A percentile compares a stretch with the other conserved stretches of the same genome.
Conservation (phyloP, 2,888 invertebrate species). For the Nephrotoma appendiculata region DNA sequence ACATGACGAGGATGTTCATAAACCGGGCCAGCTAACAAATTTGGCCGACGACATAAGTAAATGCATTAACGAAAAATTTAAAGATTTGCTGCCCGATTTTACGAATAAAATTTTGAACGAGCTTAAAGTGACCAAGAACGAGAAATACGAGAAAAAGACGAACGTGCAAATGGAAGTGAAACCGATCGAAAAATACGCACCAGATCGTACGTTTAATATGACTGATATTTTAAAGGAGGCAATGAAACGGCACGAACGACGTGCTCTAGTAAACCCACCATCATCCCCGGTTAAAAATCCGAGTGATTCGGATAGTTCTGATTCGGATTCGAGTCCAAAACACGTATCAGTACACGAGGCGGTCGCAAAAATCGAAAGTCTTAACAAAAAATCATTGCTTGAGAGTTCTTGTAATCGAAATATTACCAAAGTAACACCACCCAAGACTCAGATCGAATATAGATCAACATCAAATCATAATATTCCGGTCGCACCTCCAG, state of each 20-base stretch:
- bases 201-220: constrained; percentile 12
- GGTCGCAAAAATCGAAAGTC: constrained; percentile 11
- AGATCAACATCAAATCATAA: not conserved
- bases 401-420: not conserved
- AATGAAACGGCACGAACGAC: constrained; percentile 10
- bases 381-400: not conserved
- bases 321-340: constrained; percentile 3
- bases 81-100: not conserved
- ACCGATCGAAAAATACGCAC: not conserved
- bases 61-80: constrained; percentile 1
- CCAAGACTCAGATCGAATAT: not conserved
- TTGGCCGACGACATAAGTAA: constrained; percentile 5
- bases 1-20: not conserved
- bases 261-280: not conserved
- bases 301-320: not conserved
- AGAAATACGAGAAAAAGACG: not conserved
- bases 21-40: not conserved
- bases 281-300: not conserved
- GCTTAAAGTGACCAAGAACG: not conserved
- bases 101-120: not conserved
- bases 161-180: not conserved
- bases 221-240: constrained; percentile 13
- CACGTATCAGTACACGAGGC: constrained; percentile 12
- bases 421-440: not conserved
- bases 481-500: not conserved